Percentiles rank a stretch among this genome's conserved stretches.
Conservation (phyloP, 2,113 vertebrate species). For the Salvelinus fontinalis region DNA sequence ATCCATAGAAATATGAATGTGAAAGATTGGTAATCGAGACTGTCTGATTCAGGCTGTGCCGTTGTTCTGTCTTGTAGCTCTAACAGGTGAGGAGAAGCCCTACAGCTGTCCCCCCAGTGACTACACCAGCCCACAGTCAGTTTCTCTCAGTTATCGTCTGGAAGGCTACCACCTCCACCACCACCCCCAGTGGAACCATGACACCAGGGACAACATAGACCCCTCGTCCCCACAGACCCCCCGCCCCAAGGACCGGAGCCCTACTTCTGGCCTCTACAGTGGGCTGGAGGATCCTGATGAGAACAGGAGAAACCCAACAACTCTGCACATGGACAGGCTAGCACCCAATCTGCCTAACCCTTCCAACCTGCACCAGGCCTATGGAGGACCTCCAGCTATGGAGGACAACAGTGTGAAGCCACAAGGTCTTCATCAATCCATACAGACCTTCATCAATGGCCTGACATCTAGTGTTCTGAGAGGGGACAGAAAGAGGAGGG, state of each 20-base stretch:
- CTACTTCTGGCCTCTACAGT: constrained; percentile 64
- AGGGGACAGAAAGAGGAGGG: constrained; percentile 79
- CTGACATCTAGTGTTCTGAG: constrained; percentile 80
- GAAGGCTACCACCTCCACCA: constrained; percentile 88
- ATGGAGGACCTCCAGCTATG: not conserved
- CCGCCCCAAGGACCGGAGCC: constrained; percentile 78
- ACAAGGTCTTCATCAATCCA: constrained; percentile 69
- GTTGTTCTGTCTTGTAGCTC: constrained; percentile 15
- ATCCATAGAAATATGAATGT: no score
- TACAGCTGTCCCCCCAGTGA: constrained; percentile 92
- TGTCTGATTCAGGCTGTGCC: not conserved
- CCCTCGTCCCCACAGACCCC: constrained; percentile 77
- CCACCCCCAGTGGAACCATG: constrained; percentile 82
- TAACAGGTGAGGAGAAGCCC: constrained; percentile 89
- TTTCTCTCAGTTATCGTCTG: constrained; percentile 87
- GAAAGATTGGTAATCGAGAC: not conserved
- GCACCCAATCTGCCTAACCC: constrained; percentile 1
- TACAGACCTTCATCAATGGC: constrained; percentile 85
- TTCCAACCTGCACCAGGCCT: not conserved
- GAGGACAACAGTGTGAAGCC: constrained; percentile 57
- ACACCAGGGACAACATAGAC: constrained; percentile 66
- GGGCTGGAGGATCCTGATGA: constrained; percentile 78
- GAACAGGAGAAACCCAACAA: not conserved
- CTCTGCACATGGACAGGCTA: constrained; percentile 42
- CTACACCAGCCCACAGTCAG: constrained; percentile 85